Percentiles rank a stretch among this genome's conserved stretches.
phyloP scores from a whole-genome alignment of 2,113 vertebrate species.

The Pluvianellus socialis region DNA sequence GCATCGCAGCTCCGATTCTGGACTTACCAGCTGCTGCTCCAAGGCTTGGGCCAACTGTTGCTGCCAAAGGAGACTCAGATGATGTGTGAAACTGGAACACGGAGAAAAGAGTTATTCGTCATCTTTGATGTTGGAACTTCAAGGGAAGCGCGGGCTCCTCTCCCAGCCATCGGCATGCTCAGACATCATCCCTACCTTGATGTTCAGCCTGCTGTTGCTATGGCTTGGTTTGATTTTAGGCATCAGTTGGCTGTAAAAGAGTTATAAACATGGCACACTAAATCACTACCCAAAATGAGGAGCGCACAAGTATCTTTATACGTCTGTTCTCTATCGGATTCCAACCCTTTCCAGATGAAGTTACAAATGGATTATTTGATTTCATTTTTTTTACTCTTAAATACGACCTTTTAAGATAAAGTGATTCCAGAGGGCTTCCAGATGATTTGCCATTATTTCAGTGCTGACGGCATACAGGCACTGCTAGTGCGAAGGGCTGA shows the following conservation, averaged over 20 bases:
- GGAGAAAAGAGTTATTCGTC: conserved; percentile 1
- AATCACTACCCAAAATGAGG: background rate
- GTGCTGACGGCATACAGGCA: background rate
- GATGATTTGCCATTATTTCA: conserved; percentile 20
- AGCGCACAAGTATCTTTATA: background rate
- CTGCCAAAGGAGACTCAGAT: conserved; percentile 41
- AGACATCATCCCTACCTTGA: conserved; percentile 34
- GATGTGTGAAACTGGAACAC: background rate
- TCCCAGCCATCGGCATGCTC: background rate
- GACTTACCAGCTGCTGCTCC: conserved; percentile 45
- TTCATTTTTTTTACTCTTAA: conserved; percentile 16
- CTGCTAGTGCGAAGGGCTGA: background rate
- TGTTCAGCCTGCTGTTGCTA: conserved; percentile 4
- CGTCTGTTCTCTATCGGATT: background rate
- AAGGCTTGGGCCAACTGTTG: conserved; percentile 14
- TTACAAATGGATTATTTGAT: conserved; percentile 18
- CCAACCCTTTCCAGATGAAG: conserved; percentile 38
- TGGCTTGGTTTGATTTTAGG: background rate
- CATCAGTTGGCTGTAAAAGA: background rate
- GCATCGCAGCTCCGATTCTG: background rate
- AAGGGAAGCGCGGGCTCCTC: background rate
- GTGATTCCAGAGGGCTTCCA: conserved; percentile 49
- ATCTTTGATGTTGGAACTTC: conserved; percentile 31
- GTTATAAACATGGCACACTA: background rate
- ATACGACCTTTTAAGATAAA: background rate